A percentile compares a stretch with the other conserved stretches of the same genome.
Conservation (phyloP, 2,888 invertebrate species). For the Noctua fimbriata region DNA sequence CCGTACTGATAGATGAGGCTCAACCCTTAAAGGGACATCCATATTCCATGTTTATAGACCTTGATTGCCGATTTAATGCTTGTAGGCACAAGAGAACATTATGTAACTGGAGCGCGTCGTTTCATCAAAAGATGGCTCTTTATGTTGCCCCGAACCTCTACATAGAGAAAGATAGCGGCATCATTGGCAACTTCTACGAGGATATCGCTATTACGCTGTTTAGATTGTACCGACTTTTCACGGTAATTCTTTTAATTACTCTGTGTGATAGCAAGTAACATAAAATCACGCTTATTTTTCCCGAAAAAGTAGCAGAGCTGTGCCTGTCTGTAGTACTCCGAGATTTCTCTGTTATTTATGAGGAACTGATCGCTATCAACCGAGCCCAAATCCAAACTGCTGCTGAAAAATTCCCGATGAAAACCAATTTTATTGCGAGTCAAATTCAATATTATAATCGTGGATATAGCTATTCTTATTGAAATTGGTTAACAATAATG, state of each 20-base stretch:
- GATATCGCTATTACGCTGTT: slow-evolving; percentile 75
- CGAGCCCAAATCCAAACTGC: background rate
- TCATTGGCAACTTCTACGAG: slow-evolving; percentile 75
- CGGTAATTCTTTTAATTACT: no score
- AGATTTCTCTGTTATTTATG: background rate
- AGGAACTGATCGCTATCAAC: background rate
- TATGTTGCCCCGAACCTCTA: slow-evolving; percentile 71
- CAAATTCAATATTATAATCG: background rate
- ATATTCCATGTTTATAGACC: background rate
- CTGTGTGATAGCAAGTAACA: background rate
- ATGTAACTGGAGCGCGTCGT: slow-evolving; percentile 66
- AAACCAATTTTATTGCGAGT: background rate
- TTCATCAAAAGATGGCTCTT: slow-evolving; percentile 73
- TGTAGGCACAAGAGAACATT: slow-evolving; percentile 67
- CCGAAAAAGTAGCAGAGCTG: background rate
- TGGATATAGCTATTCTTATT: background rate
- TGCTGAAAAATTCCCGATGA: background rate
- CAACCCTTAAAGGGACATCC: background rate
- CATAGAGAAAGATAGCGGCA: slow-evolving; percentile 70
- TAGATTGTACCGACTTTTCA: slow-evolving; percentile 71
- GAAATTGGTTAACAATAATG: background rate
- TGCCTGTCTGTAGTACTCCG: background rate
- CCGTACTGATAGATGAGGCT: background rate
- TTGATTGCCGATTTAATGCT: slow-evolving; percentile 6
- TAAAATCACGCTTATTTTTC: background rate